A percentile compares a stretch with the other conserved stretches of the same genome.
Conservation (phyloP, 23 tunicate genomes). For the Styela plicata region DNA sequence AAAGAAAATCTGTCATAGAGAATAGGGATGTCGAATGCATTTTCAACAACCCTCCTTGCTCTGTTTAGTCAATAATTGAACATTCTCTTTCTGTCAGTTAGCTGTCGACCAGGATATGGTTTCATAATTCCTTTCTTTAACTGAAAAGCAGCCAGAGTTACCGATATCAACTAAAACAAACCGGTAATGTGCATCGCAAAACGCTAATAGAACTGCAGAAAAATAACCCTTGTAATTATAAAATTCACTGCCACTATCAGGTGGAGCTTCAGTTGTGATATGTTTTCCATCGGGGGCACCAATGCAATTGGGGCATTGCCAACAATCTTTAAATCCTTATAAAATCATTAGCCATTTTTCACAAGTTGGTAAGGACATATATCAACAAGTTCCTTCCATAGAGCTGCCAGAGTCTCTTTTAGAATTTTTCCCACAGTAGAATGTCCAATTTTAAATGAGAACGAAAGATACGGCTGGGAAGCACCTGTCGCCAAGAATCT, state of each 20-base stretch:
- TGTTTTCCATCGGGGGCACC: constrained; percentile 5
- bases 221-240: constrained; percentile 1
- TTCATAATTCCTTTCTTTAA: constrained; percentile 31
- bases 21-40: constrained; percentile 55
- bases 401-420: constrained; percentile 10
- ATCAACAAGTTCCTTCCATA: constrained; percentile 21
- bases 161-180: neutral
- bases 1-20: constrained; percentile 32
- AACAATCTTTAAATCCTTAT: neutral
- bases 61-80: constrained; percentile 51
- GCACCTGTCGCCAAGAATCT: constrained; percentile 13
- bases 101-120: constrained; percentile 49
- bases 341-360: neutral
- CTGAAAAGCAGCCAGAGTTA: constrained; percentile 36
- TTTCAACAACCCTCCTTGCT: constrained; percentile 52
- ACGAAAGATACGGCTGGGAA: constrained; percentile 7
- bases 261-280: neutral
- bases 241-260: constrained; percentile 7
- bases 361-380: constrained; percentile 12
- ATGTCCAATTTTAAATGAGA: constrained; percentile 27
- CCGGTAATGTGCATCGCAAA: neutral
- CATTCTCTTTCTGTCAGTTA: constrained; percentile 4
- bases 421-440: constrained; percentile 27
- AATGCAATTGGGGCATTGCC: constrained; percentile 15
- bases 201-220: neutral